A percentile compares a stretch with the other conserved stretches of the same genome.
Evolutionary conservation across 2,113 vertebrate species (phyloP).

Genomic region (Carassius auratus): DNA sequence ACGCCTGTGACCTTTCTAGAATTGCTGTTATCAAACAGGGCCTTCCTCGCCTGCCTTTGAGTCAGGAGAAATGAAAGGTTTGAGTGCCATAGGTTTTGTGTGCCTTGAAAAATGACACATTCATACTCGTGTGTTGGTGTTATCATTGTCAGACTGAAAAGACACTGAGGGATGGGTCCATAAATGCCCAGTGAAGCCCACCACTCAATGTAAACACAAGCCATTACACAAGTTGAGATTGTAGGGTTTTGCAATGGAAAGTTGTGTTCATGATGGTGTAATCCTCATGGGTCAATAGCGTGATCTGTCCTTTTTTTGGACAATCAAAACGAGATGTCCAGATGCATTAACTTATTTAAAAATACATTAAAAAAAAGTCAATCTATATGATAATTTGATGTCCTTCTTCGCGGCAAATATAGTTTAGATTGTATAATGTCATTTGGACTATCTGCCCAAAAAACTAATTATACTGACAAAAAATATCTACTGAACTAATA

Average conservation of each 20-base stretch:
- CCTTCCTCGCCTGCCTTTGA: slow-evolving; percentile 63
- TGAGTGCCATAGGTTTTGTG: slow-evolving; percentile 65
- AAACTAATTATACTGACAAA: neutral
- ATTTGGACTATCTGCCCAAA: neutral
- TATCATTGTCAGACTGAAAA: slow-evolving; percentile 29
- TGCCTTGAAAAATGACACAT: slow-evolving; percentile 52
- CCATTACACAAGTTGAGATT: neutral
- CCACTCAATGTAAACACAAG: slow-evolving; percentile 1
- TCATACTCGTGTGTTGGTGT: slow-evolving; percentile 8
- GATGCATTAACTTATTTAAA: neutral
- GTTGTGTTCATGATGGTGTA: neutral
- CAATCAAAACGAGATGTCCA: neutral
- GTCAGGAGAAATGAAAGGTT: slow-evolving; percentile 64
- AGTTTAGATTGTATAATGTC: neutral
- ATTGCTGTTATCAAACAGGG: slow-evolving; percentile 75
- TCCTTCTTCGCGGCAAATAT: neutral
- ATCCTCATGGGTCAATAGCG: neutral
- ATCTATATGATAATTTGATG: neutral
- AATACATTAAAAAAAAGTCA: neutral
- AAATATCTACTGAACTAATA: too few relatives aligned
- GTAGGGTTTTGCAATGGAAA: neutral
- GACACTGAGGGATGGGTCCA: slow-evolving; percentile 21
- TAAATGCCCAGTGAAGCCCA: neutral
- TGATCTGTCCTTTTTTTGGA: neutral
- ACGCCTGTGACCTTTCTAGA: slow-evolving; percentile 79